A percentile compares a stretch with the other conserved stretches of the same genome.
Conservation (phyloP, 2,888 invertebrate species). For the Axea sp. region DNA sequence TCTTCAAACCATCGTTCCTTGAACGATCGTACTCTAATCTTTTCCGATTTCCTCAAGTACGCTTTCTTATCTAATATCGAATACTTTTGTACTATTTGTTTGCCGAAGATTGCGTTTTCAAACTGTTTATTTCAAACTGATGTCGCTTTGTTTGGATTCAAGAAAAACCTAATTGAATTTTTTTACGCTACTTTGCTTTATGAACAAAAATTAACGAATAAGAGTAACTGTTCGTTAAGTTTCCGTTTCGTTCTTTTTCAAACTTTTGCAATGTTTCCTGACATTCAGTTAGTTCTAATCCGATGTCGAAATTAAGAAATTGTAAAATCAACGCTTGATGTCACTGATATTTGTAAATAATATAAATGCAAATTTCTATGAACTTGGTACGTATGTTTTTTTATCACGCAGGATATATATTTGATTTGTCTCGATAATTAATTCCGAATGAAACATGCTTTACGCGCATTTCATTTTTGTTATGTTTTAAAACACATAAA, state of each 20-base stretch:
- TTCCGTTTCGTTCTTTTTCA: conserved; percentile 7
- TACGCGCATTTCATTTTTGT: too few relatives aligned
- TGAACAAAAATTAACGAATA: conserved; percentile 25
- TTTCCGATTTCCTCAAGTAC: conserved; percentile 30
- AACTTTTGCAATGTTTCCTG: not conserved
- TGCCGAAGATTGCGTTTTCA: conserved; percentile 44
- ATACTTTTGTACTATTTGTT: conserved; percentile 37
- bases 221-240: conserved; percentile 14
- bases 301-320: conserved; percentile 12
- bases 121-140: conserved; percentile 48
- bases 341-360: too few relatives aligned
- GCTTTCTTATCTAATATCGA: conserved; percentile 47
- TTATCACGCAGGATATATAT: too few relatives aligned
- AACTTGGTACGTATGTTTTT: too few relatives aligned
- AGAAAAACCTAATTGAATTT: conserved; percentile 38
- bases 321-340: too few relatives aligned
- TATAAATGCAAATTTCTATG: too few relatives aligned
- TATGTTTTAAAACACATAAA: too few relatives aligned
- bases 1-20: conserved; percentile 39
- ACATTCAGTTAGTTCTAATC: not conserved
- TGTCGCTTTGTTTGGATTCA: conserved; percentile 21
- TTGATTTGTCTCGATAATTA: too few relatives aligned
- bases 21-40: conserved; percentile 46
- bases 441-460: too few relatives aligned
- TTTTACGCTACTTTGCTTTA: conserved; percentile 8